Conservation (phyloP, 2,797 vertebrate genomes). For the Setipinna tenuifilis region DNA sequence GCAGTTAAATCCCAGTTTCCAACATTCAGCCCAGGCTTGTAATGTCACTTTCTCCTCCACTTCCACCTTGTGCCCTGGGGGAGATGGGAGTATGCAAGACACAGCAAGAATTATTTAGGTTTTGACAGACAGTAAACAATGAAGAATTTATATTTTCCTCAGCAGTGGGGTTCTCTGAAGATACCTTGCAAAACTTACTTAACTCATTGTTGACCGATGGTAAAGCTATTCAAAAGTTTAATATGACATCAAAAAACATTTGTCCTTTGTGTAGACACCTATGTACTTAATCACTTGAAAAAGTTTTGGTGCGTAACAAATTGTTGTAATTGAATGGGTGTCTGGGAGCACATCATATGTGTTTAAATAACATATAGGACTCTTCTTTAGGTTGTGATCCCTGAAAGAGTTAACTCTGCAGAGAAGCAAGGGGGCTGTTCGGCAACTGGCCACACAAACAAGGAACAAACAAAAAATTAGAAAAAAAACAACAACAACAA, state of each 20-base stretch:
- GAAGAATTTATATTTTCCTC: slow-evolving; percentile 60
- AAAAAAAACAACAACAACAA: slow-evolving; percentile 70
- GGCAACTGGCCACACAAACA: slow-evolving; percentile 73
- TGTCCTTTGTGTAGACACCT: no score
- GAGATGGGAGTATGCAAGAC: slow-evolving; percentile 51
- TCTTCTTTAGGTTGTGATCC: not conserved
- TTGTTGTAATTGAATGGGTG: not conserved
- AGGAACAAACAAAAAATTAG: slow-evolving; percentile 64
- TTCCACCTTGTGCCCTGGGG: slow-evolving; percentile 42
- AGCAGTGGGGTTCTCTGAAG: not conserved
- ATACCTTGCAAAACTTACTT: not conserved
- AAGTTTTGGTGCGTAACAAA: not conserved
- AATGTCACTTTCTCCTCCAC: slow-evolving; percentile 51
- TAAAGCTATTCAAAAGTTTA: not conserved
- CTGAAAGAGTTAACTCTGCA: slow-evolving; percentile 55
- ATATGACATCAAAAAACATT: not conserved
- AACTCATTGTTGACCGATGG: not conserved
- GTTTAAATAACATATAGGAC: not conserved
- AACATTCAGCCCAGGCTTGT: slow-evolving; percentile 45
- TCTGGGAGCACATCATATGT: not conserved
- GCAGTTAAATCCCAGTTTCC: not conserved
- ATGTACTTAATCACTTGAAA: no score
- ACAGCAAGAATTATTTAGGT: slow-evolving; percentile 65
- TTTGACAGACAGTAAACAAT: slow-evolving; percentile 72
- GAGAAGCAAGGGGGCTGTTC: slow-evolving; percentile 72